phyloP scores from a whole-genome alignment of 1,140 invertebrate species.

The Rhagoletis zephyria region DNA sequence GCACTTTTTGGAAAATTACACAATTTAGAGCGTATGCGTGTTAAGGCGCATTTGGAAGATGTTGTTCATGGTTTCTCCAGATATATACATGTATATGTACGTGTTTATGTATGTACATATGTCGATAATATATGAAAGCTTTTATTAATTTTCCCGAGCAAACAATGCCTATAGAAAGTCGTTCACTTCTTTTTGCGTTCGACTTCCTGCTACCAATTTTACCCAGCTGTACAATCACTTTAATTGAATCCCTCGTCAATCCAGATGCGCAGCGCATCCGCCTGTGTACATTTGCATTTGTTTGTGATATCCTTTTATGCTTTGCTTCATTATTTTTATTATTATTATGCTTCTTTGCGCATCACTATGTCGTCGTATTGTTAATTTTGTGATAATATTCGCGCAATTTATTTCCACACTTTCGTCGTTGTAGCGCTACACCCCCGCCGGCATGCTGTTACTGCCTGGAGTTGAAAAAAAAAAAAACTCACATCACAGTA shows the following conservation, averaged over 20 bases:
- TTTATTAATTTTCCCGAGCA: too few relatives aligned
- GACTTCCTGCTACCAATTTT: neutral
- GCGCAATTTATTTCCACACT: constrained; percentile 56
- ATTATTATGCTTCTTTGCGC: neutral
- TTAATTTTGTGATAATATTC: constrained; percentile 55
- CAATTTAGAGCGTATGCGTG: too few relatives aligned
- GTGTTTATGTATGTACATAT: too few relatives aligned
- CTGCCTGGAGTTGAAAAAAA: constrained; percentile 9
- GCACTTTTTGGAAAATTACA: too few relatives aligned
- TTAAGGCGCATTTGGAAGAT: too few relatives aligned
- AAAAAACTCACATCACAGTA: neutral
- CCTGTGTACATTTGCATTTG: neutral
- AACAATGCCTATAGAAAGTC: neutral
- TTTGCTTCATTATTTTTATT: constrained; percentile 9
- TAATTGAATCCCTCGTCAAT: constrained; percentile 11
- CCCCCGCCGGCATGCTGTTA: neutral
- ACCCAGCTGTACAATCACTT: neutral
- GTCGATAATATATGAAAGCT: too few relatives aligned
- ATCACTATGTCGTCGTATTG: constrained; percentile 24
- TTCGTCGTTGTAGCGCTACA: neutral
- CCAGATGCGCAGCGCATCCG: neutral
- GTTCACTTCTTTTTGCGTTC: neutral
- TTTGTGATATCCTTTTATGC: neutral
- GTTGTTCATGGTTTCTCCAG: too few relatives aligned
- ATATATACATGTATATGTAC: too few relatives aligned